Conservation (phyloP, 2,888 invertebrate genomes). For the Chymomyza amoena region DNA sequence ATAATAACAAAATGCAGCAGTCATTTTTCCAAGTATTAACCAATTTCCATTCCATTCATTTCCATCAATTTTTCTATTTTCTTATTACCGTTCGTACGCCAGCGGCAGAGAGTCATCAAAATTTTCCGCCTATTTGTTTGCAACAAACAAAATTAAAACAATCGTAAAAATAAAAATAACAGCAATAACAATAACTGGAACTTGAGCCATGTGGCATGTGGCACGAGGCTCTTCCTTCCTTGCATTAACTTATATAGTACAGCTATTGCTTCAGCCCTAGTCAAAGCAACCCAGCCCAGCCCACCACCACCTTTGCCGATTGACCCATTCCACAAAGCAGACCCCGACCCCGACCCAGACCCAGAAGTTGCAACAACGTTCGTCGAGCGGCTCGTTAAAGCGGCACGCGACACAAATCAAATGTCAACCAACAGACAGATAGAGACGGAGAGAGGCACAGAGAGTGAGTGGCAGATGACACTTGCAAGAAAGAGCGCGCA, state of each 20-base stretch:
- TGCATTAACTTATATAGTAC: too few relatives aligned
- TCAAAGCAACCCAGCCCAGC: not conserved
- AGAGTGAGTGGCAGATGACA: not conserved
- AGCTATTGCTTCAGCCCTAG: too few relatives aligned
- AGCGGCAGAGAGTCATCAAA: slow-evolving; percentile 40
- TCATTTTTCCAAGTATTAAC: slow-evolving; percentile 17
- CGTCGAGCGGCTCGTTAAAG: slow-evolving; percentile 45
- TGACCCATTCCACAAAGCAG: slow-evolving; percentile 5
- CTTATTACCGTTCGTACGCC: slow-evolving; percentile 3
- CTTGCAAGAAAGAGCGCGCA: not conserved
- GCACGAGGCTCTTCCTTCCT: slow-evolving; percentile 30
- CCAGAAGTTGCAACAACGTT: not conserved
- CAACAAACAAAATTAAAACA: slow-evolving; percentile 69
- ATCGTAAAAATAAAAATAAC: slow-evolving; percentile 64
- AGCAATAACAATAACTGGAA: slow-evolving; percentile 14
- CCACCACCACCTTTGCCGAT: not conserved
- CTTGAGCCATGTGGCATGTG: slow-evolving; percentile 38
- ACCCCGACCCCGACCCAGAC: not conserved
- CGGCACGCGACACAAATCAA: slow-evolving; percentile 68
- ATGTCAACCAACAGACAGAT: slow-evolving; percentile 43
- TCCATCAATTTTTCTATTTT: slow-evolving; percentile 40
- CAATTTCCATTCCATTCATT: slow-evolving; percentile 34
- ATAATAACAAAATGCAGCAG: not conserved
- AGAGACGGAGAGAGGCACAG: not conserved
- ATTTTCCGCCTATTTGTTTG: slow-evolving; percentile 71